Evolutionary conservation across 2,113 vertebrate species (phyloP).

Genomic region (Xenopus borealis): DNA sequence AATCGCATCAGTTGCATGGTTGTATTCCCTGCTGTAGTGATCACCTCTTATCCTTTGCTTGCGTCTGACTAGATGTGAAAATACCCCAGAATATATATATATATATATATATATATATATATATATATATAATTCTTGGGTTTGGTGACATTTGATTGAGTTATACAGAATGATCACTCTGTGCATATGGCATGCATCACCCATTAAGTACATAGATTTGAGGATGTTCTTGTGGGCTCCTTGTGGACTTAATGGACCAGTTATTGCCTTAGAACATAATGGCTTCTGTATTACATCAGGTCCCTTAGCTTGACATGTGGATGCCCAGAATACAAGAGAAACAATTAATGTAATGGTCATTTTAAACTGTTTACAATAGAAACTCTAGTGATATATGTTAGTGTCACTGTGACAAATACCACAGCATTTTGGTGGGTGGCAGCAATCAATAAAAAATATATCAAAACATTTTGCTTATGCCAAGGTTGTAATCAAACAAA

Average conservation of each 20-base stretch:
- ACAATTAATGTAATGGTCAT: too few species aligned
- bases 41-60: constrained; percentile 16
- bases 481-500: too few species aligned
- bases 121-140: constrained; percentile 10
- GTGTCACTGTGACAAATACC: too few species aligned
- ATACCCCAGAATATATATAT: background rate
- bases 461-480: too few species aligned
- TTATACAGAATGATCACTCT: background rate
- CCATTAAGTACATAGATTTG: background rate
- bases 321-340: too few species aligned
- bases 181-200: background rate
- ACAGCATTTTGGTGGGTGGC: too few species aligned
- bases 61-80: constrained; percentile 3
- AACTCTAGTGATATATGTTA: too few species aligned
- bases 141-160: background rate
- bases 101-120: too few species aligned
- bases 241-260: too few species aligned
- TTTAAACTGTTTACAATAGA: too few species aligned
- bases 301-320: background rate
- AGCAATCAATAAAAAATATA: too few species aligned
- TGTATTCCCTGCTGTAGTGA: constrained; percentile 8
- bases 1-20: constrained; percentile 52
- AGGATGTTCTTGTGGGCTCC: background rate
- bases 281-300: background rate
- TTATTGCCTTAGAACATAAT: background rate